Percentiles rank a stretch among this genome's conserved stretches.
These are phyloP conservation scores for Eupithecia subfuscata DNA, from an alignment of 2,888 invertebrate genomes.

Conservation along the genomic window DNA sequence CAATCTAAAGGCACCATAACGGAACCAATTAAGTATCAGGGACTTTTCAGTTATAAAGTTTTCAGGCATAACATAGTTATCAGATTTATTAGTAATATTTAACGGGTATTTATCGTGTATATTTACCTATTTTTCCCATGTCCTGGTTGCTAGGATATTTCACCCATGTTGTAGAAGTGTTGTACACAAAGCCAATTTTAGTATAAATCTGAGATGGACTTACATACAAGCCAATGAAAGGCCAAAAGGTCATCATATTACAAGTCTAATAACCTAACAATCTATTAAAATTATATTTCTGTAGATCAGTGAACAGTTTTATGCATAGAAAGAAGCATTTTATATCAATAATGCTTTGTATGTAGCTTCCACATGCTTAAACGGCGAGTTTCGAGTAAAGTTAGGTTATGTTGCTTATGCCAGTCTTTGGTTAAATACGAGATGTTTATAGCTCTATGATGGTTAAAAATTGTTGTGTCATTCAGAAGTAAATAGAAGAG, in stretches of 20 bases:
- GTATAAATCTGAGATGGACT: neutral
- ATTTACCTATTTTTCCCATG: neutral
- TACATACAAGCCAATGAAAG: neutral
- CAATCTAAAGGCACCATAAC: neutral
- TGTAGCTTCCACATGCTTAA: neutral
- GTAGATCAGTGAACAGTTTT: neutral
- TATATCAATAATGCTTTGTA: neutral
- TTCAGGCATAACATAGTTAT: no score
- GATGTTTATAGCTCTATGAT: neutral
- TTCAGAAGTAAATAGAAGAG: neutral
- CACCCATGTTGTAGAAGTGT: neutral
- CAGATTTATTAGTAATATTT: no score
- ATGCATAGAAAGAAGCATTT: neutral
- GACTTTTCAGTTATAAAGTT: neutral
- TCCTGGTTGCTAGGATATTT: neutral
- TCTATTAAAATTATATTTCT: neutral
- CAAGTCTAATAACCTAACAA: neutral
- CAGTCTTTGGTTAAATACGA: neutral
- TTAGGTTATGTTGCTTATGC: conserved; percentile 19
- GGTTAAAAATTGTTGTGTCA: neutral
- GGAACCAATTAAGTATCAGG: neutral
- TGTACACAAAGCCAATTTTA: neutral
- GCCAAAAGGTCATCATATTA: neutral
- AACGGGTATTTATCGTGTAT: no score
- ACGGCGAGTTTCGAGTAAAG: neutral